phyloP scores from a whole-genome alignment of 1,140 invertebrate genomes.

The Vanessa tameamea region DNA sequence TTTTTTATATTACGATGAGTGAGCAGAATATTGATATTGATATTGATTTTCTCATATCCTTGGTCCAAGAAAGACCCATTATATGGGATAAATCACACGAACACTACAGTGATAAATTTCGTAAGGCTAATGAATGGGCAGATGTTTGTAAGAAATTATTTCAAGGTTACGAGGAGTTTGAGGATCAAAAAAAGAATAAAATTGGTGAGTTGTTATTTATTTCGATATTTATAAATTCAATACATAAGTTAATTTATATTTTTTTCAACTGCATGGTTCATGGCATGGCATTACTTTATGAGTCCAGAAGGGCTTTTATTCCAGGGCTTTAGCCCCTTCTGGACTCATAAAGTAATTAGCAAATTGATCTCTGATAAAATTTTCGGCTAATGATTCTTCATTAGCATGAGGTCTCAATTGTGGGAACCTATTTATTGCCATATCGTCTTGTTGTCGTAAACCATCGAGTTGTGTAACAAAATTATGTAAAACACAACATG shows the following conservation, averaged over 20 bases:
- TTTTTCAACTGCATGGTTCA: constrained; percentile 5
- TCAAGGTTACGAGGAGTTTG: background rate
- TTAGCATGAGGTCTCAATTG: background rate
- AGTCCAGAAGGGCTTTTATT: too few species aligned
- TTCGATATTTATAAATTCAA: constrained; percentile 3
- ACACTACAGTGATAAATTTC: constrained; percentile 5
- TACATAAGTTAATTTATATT: constrained; percentile 3
- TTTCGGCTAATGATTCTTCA: constrained; percentile 3
- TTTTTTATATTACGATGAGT: background rate
- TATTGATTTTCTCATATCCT: constrained; percentile 6
- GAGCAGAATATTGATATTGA: background rate
- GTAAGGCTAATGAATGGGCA: constrained; percentile 3
- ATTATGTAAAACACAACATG: constrained; percentile 42
- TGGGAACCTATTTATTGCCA: constrained; percentile 2
- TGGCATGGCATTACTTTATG: too few species aligned
- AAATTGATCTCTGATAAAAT: constrained; percentile 6
- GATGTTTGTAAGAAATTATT: constrained; percentile 1
- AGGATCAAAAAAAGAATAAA: background rate
- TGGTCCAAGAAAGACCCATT: constrained; percentile 5
- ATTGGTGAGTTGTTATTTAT: constrained; percentile 6
- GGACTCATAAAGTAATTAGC: background rate
- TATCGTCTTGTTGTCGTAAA: constrained; percentile 3
- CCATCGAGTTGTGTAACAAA: constrained; percentile 32
- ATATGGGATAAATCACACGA: constrained; percentile 4
- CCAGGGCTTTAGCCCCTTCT: background rate